These are phyloP conservation scores for Gorilla gorilla DNA, from an alignment of 2,113 vertebrate species.

Conservation along the genomic window DNA sequence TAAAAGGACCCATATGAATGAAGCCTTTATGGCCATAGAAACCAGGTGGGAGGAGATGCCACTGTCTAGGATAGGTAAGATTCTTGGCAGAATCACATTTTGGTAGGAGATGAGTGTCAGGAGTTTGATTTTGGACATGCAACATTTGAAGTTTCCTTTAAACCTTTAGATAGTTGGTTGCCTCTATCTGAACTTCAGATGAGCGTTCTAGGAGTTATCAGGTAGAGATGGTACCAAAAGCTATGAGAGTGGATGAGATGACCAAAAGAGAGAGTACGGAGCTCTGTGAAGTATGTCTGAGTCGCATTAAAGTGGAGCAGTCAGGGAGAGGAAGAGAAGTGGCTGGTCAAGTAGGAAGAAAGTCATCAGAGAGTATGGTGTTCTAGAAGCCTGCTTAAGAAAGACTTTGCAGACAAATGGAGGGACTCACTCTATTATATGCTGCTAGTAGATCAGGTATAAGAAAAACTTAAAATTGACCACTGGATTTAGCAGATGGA, in stretches of 20 bases:
- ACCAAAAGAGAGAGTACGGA: background rate
- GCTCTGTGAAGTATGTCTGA: background rate
- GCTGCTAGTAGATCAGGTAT: background rate
- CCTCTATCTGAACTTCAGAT: background rate
- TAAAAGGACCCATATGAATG: background rate
- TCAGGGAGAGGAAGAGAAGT: background rate
- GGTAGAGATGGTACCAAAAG: background rate
- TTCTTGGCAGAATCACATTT: background rate
- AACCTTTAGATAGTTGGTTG: background rate
- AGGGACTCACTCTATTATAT: background rate
- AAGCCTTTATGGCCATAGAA: background rate
- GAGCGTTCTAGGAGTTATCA: background rate
- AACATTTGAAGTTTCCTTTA: background rate
- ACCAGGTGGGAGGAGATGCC: background rate
- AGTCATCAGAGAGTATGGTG: background rate
- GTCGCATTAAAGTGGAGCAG: background rate
- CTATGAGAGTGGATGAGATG: background rate
- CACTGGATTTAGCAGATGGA: background rate
- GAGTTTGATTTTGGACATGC: background rate
- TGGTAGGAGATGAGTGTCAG: background rate
- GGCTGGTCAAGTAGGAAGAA: background rate
- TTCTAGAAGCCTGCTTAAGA: background rate
- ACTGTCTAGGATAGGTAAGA: background rate
- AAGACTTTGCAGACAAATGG: background rate
- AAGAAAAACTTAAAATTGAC: background rate